Evolutionary conservation across 2,797 vertebrate species (phyloP).

Genomic region (Sparus aurata): DNA sequence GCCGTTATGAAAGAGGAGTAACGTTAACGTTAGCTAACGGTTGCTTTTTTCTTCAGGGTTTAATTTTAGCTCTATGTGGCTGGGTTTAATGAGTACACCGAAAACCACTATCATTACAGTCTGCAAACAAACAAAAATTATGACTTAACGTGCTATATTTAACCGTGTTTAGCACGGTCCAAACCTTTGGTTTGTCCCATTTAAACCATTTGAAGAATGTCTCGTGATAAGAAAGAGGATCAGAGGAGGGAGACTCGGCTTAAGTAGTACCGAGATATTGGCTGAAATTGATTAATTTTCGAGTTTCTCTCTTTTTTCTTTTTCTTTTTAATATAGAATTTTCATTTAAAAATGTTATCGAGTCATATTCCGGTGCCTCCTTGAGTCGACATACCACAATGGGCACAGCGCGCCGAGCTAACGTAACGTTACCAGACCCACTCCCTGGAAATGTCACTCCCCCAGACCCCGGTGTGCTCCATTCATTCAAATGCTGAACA

Average conservation of each 20-base stretch:
- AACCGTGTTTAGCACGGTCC: not conserved
- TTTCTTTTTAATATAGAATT: no score
- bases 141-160: not conserved
- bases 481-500: slow-evolving; percentile 32
- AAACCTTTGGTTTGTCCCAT: not conserved
- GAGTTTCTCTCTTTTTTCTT: no score
- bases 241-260: no score
- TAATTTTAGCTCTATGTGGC: slow-evolving; percentile 22
- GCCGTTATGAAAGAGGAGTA: not conserved
- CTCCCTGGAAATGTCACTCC: slow-evolving; percentile 15
- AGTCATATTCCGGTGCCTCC: not conserved
- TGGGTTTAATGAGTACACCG: not conserved
- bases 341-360: accelerated
- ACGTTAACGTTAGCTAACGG: not conserved
- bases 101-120: slow-evolving; percentile 4
- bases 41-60: slow-evolving; percentile 1
- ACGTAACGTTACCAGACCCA: slow-evolving; percentile 14
- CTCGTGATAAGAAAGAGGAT: not conserved
- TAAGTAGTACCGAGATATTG: no score
- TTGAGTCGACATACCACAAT: not conserved
- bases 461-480: not conserved
- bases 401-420: slow-evolving; percentile 3
- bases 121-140: not conserved
- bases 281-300: not conserved
- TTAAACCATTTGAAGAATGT: not conserved